Percentiles rank a stretch among this genome's conserved stretches.
phyloP scores from a whole-genome alignment of 2,888 invertebrate genomes.

The Gerris lacustris region DNA sequence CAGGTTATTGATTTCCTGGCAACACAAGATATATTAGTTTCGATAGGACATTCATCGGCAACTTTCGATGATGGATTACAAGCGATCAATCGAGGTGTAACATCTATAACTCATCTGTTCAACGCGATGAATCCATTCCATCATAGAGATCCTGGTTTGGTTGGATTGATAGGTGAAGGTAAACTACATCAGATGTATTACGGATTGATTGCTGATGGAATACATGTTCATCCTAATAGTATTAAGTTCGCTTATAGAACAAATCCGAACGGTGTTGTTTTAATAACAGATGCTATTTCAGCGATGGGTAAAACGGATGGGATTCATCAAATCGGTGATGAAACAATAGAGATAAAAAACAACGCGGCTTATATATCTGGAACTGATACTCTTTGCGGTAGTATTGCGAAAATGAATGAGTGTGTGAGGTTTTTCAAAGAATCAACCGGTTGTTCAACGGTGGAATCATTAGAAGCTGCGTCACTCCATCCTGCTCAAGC shows the following conservation, averaged over 20 bases:
- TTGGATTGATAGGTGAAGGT: slow-evolving; percentile 78
- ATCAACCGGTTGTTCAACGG: neutral
- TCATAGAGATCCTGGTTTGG: slow-evolving; percentile 92
- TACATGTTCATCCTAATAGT: slow-evolving; percentile 94
- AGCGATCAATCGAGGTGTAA: neutral
- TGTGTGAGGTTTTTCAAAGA: neutral
- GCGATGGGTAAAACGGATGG: neutral
- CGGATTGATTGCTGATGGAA: slow-evolving; percentile 92
- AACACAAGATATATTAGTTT: neutral
- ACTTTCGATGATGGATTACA: neutral
- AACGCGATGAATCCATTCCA: slow-evolving; percentile 49
- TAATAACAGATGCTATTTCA: neutral
- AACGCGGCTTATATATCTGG: neutral
- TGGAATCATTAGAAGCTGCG: neutral
- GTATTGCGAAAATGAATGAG: neutral
- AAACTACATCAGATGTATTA: slow-evolving; percentile 58
- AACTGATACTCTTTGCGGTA: neutral
- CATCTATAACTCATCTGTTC: slow-evolving; percentile 5
- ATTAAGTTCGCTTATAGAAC: slow-evolving; percentile 84
- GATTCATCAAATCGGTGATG: neutral
- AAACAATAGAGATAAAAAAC: neutral
- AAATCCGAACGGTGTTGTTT: slow-evolving; percentile 57
- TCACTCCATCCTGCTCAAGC: neutral
- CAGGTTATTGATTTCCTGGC: neutral
- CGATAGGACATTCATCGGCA: neutral